phyloP scores from a whole-genome alignment of 2,113 vertebrate species.

The Agapornis roseicollis region DNA sequence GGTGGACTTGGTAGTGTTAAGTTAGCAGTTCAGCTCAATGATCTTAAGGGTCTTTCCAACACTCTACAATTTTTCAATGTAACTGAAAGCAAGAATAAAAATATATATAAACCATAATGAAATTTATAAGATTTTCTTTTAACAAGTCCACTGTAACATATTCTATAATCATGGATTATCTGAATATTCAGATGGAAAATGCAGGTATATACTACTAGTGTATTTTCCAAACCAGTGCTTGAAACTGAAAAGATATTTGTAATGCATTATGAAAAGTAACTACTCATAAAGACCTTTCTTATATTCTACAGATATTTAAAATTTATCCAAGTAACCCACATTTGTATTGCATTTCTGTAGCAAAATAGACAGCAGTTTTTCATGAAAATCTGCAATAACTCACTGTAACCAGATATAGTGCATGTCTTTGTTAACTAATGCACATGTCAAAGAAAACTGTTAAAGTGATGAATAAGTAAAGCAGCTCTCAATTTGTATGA shows the following conservation, averaged over 20 bases:
- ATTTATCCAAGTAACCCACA: background rate
- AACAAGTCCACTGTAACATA: background rate
- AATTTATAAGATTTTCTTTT: background rate
- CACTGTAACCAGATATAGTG: background rate
- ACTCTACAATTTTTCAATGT: background rate
- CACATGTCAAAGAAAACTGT: background rate
- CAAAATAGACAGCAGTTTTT: background rate
- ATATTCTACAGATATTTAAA: background rate
- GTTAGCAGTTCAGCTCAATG: background rate
- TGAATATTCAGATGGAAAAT: background rate
- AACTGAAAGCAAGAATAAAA: background rate
- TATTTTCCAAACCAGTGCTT: background rate
- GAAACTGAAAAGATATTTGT: background rate
- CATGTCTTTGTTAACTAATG: background rate
- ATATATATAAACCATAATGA: background rate
- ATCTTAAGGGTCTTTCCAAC: background rate
- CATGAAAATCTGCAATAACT: background rate
- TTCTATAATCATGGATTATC: background rate
- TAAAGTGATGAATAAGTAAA: conserved; percentile 39
- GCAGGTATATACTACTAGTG: background rate
- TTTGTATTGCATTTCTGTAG: background rate
- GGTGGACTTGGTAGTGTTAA: rapidly evolving
- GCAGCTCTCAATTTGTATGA: conserved; percentile 16
- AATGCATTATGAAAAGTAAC: background rate
- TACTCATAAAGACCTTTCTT: background rate